phyloP scores from a whole-genome alignment of 2,113 vertebrate species.

The Tichodroma muraria region DNA sequence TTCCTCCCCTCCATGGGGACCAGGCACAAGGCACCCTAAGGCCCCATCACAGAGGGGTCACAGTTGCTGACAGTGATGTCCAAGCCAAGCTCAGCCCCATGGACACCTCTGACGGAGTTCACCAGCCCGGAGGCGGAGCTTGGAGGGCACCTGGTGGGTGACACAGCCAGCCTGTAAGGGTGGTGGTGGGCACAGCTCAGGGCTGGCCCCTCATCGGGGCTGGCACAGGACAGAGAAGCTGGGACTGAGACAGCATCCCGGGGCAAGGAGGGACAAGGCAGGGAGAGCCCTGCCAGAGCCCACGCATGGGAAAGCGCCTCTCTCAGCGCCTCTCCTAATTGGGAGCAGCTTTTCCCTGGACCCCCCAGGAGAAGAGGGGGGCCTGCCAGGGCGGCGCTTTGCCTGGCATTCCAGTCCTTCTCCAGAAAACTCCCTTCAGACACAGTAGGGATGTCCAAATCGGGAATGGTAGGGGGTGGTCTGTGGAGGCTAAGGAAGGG shows the following conservation, averaged over 20 bases:
- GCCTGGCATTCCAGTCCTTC: background rate
- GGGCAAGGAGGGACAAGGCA: background rate
- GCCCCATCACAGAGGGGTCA: background rate
- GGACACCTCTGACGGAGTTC: fast-evolving
- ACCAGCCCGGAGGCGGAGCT: background rate
- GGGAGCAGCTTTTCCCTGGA: constrained; percentile 25
- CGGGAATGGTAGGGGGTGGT: background rate
- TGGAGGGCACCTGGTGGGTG: background rate
- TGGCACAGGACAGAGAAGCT: background rate
- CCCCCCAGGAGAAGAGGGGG: constrained; percentile 38
- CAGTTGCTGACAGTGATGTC: background rate
- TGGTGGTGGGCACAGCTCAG: background rate
- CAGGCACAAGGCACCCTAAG: background rate
- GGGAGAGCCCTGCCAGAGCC: background rate
- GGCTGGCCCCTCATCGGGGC: background rate
- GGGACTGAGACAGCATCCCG: background rate
- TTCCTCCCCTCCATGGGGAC: background rate
- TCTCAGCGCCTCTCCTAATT: constrained; percentile 5
- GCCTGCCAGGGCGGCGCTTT: background rate
- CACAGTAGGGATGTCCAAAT: background rate
- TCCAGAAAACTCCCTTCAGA: background rate
- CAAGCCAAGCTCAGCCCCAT: background rate
- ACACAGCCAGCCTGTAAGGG: background rate
- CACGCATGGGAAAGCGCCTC: constrained; percentile 15
- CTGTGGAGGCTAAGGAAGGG: background rate